Percentiles rank a stretch among this genome's conserved stretches.
phyloP scores from a whole-genome alignment of 2,113 vertebrate genomes.

The Tricholaema leucomelas region DNA sequence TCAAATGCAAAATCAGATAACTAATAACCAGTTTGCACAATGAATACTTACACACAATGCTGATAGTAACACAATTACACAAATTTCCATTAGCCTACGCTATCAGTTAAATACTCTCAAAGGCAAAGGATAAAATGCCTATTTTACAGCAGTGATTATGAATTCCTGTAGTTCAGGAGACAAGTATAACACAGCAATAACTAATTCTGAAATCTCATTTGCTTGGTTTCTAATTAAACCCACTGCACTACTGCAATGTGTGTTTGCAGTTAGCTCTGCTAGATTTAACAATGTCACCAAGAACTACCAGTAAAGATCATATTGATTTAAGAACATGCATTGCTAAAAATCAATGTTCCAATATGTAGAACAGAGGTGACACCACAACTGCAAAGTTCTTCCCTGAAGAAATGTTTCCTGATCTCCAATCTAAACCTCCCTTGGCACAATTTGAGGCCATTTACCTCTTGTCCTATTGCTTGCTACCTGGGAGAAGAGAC shows the following conservation, averaged over 20 bases:
- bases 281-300: neutral
- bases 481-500: neutral
- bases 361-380: constrained; percentile 38
- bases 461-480: neutral
- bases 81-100: neutral
- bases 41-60: neutral
- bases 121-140: neutral
- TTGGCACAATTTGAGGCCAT: neutral
- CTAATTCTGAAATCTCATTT: neutral
- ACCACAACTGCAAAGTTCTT: neutral
- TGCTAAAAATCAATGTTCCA: constrained; percentile 48
- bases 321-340: neutral
- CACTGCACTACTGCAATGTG: neutral
- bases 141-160: neutral
- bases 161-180: neutral
- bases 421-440: neutral
- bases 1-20: neutral
- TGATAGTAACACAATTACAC: neutral
- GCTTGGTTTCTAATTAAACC: neutral
- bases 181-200: neutral
- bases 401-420: neutral
- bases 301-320: neutral
- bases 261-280: neutral
- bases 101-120: neutral
- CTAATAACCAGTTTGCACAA: neutral